These are phyloP conservation scores for Drosophila hamatofila DNA, from an alignment of 2,888 invertebrate species.

Conservation along the genomic window DNA sequence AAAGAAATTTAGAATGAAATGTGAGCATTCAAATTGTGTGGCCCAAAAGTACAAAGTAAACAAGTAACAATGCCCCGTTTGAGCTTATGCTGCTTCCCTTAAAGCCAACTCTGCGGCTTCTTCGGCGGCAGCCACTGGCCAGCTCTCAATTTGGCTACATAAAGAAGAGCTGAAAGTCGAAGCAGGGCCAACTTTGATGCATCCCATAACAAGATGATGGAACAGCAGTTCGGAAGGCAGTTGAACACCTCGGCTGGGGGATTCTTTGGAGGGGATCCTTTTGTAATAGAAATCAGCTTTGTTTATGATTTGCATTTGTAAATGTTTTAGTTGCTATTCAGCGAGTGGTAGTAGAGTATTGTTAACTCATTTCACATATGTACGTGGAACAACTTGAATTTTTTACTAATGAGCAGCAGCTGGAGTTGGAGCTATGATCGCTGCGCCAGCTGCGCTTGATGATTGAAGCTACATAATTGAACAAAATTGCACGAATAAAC, in stretches of 20 bases:
- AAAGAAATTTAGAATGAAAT: constrained; percentile 14
- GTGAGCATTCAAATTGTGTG: constrained; percentile 16
- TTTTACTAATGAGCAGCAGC: too few relatives aligned
- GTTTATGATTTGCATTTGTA: not conserved
- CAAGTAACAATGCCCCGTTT: not conserved
- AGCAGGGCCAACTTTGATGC: not conserved
- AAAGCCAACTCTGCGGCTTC: constrained; percentile 3
- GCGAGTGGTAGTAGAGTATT: not conserved
- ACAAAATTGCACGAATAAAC: too few relatives aligned
- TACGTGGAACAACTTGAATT: too few relatives aligned
- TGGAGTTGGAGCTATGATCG: too few relatives aligned
- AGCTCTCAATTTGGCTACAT: constrained; percentile 2
- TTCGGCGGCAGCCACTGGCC: not conserved
- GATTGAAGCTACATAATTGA: too few relatives aligned
- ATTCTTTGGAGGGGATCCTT: not conserved
- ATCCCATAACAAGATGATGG: not conserved
- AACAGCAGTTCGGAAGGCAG: not conserved
- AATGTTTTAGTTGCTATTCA: not conserved
- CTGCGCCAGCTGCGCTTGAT: too few relatives aligned
- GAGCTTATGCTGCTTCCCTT: not conserved
- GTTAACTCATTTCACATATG: too few relatives aligned
- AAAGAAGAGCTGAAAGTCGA: not conserved
- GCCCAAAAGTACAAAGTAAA: constrained; percentile 7
- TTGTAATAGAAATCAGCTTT: not conserved
- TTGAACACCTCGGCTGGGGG: not conserved